Conservation (phyloP, 2,888 invertebrate genomes). For the Hirudinaria manillensis region DNA sequence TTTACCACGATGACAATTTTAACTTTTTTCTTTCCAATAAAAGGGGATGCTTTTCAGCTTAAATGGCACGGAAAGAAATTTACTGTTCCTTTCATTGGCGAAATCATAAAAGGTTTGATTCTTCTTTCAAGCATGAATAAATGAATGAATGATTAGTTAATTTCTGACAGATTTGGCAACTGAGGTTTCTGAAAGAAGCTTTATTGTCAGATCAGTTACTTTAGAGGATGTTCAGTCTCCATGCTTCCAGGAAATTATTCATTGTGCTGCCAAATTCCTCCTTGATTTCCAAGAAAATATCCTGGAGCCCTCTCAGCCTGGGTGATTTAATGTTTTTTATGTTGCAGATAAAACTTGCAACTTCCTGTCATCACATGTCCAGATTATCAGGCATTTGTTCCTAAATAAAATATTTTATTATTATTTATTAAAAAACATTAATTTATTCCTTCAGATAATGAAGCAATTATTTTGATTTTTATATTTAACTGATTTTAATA, state of each 20-base stretch:
- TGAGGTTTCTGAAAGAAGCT: conserved; percentile 24
- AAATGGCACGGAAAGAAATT: conserved; percentile 33
- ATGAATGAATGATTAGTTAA: background rate
- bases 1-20: background rate
- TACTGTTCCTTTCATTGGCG: conserved; percentile 30
- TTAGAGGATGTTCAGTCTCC: conserved; percentile 12
- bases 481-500: background rate
- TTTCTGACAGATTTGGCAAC: conserved; percentile 11
- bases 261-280: conserved; percentile 3
- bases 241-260: background rate
- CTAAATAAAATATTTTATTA: no score
- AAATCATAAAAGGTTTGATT: conserved; percentile 28
- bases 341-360: background rate
- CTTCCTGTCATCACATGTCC: no score
- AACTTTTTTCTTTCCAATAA: background rate
- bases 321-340: conserved; percentile 7
- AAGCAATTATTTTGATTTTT: background rate
- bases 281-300: conserved; percentile 22
- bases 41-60: conserved; percentile 30
- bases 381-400: no score
- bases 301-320: background rate
- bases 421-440: background rate
- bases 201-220: background rate
- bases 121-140: background rate
- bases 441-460: no score